These are phyloP conservation scores for Tribolium castaneum DNA, from an alignment of 1,140 invertebrate genomes.

Conservation along the genomic window DNA sequence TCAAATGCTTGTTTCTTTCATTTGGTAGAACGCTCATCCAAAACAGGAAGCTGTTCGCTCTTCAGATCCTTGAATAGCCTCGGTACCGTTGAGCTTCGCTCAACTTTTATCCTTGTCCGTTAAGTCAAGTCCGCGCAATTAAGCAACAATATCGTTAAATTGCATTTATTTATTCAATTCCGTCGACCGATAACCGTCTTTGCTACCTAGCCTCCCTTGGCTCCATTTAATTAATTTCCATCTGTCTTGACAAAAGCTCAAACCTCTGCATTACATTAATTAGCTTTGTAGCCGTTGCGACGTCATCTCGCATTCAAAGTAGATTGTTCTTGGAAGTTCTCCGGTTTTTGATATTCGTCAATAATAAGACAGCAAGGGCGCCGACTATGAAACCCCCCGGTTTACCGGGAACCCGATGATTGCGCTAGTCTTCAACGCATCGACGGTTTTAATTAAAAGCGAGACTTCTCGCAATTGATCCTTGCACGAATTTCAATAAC, in stretches of 20 bases:
- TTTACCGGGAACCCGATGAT: neutral
- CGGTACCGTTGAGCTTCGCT: neutral
- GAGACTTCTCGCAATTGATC: neutral
- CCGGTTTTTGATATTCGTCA: neutral
- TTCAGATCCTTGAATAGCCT: neutral
- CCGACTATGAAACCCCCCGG: neutral
- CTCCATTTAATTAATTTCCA: conserved; percentile 25
- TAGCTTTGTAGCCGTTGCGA: neutral
- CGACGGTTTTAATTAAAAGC: conserved; percentile 9
- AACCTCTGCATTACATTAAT: conserved; percentile 10
- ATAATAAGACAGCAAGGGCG: neutral
- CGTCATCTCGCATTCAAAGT: neutral
- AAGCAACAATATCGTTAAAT: conserved; percentile 30
- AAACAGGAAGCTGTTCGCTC: neutral
- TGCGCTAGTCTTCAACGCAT: conserved; percentile 7
- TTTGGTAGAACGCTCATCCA: neutral
- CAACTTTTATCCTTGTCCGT: conserved; percentile 3
- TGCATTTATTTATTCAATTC: conserved; percentile 19
- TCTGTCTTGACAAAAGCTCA: conserved; percentile 1
- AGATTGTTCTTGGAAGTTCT: conserved; percentile 16
- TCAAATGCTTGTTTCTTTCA: neutral
- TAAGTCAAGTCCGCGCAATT: conserved; percentile 22
- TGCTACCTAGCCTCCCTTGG: neutral
- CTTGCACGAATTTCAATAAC: too few relatives aligned
- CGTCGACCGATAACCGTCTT: conserved; percentile 21